Conservation (phyloP, 2,888 invertebrate species). For the Macrophya annulata region DNA sequence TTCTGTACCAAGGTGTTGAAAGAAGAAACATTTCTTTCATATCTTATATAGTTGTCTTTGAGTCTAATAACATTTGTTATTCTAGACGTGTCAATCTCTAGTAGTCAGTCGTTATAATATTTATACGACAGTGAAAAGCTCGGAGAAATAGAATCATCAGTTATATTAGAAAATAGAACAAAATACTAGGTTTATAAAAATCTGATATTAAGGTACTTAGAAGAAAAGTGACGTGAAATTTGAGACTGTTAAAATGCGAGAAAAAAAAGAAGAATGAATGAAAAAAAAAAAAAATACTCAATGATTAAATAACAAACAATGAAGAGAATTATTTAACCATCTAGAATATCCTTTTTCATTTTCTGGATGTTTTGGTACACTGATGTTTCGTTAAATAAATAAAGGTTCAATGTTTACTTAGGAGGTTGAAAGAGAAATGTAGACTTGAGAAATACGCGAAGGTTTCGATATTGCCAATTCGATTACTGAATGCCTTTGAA, state of each 20-base stretch:
- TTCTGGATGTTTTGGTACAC: conserved; percentile 1
- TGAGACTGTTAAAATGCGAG: neutral
- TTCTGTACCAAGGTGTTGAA: neutral
- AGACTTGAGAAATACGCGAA: neutral
- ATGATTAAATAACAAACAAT: neutral
- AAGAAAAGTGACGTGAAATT: neutral
- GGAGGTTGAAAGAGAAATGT: neutral
- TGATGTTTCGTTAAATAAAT: conserved; percentile 16
- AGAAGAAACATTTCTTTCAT: neutral
- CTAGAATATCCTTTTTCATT: neutral
- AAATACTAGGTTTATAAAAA: neutral
- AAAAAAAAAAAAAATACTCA: neutral
- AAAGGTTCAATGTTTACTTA: neutral
- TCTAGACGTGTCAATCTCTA: conserved; percentile 8
- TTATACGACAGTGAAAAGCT: neutral
- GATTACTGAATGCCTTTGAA: neutral
- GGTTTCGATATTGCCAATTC: conserved; percentile 2
- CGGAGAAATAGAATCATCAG: neutral
- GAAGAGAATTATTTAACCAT: neutral
- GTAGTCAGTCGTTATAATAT: conserved; percentile 17
- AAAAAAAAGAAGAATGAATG: no score
- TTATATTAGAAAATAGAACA: neutral
- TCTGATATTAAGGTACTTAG: neutral
- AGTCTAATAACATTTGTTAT: neutral
- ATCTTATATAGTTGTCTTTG: neutral